Evolutionary conservation across 2,888 invertebrate species (phyloP), one percentile per base, ranked within the genome.

Genomic region (Coelopa pilipes): DNA sequence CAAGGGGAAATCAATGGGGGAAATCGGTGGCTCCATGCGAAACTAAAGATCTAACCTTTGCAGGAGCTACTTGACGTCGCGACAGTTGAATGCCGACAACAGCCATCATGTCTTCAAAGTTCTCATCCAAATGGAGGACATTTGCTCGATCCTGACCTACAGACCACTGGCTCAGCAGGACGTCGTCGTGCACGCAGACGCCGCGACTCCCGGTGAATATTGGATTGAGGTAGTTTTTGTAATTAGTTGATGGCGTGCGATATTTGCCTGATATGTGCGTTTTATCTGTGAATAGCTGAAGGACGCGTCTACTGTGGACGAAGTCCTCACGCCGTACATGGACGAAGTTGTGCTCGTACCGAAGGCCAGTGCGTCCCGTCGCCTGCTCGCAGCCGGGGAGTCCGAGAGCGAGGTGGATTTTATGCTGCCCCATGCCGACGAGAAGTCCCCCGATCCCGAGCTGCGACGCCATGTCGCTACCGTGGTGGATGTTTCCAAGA

Each of bases 331-430:
- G 1, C 77, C 81, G 0, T 70, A 74, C 34, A 12, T 80, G 50
- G 83, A 84, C 65, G 79, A 83, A 53, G 79, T 80, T 15, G 82
- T 84, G n/a, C 70, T 84, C 10, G 76, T 84, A 66, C 79, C 84
- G 4, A 77, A 68, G 62, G 59, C 66, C 1, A 83, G 82, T 19
- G 63, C 79, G 49, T 11, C 13, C 2, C 21, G 19, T 65, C n/a
- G 9, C 46, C 15, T 17, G 46, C 12, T 57, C 0, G 76, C 45
- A 3, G 71, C 77, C 1, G 76, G 79, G 0, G 68, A 76, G 17
- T 50, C 77, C 1, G 77, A 78, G 62, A 70, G 79, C 45, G 45
- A 45, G 0, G 75, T 81, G 0, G 72, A 79, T 53, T 74, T 80
- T 1, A 70, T 82, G 15, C 17, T 78, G 11, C 79, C 78, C 0